Evolutionary conservation across 2,113 vertebrate genomes (phyloP).

Genomic region (Gavialis gangeticus): DNA sequence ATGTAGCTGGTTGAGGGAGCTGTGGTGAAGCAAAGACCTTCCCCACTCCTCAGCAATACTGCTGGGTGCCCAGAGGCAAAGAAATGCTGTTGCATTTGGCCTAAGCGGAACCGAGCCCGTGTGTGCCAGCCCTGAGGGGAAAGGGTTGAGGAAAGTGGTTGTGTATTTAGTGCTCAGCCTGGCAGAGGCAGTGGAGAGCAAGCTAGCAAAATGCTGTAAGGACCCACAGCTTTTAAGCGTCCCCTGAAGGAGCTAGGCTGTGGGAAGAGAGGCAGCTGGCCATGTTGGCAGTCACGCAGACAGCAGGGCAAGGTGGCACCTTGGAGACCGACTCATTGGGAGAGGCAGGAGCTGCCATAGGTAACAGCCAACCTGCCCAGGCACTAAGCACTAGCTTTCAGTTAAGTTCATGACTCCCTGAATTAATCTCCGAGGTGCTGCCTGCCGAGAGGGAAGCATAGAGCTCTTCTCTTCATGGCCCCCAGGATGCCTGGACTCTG

Average conservation of each 20-base stretch:
- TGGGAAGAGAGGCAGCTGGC: background rate
- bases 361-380: too few species aligned
- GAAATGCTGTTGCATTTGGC: background rate
- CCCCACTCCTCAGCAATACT: background rate
- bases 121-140: background rate
- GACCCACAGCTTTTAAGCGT: background rate
- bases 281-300: too few species aligned
- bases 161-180: background rate
- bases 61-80: background rate
- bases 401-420: too few species aligned
- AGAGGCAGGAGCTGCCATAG: too few species aligned
- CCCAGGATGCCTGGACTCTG: too few species aligned
- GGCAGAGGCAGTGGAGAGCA: background rate
- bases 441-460: too few species aligned
- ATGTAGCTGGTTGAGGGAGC: constrained; percentile 45
- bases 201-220: background rate
- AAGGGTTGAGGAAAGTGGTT: background rate
- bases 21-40: background rate
- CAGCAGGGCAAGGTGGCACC: too few species aligned
- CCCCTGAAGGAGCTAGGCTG: rapidly evolving
- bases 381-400: too few species aligned
- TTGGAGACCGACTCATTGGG: too few species aligned
- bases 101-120: background rate
- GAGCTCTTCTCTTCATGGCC: too few species aligned
- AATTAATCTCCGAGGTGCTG: too few species aligned